Conservation (phyloP, 2,797 vertebrate genomes). For the Lagorchestes hirsutus region DNA sequence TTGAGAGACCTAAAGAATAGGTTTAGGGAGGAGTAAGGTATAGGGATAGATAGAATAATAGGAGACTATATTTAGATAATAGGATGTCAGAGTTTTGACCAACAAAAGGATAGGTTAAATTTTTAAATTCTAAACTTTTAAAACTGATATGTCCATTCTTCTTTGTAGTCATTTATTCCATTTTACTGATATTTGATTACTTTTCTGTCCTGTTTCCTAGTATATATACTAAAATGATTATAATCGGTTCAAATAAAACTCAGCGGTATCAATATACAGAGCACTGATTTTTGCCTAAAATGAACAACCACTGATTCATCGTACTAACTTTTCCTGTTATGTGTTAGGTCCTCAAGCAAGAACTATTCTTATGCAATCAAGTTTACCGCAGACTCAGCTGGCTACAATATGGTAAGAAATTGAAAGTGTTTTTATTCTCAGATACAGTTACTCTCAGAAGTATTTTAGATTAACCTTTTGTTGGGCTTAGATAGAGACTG, state of each 20-base stretch:
- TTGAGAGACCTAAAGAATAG: background rate
- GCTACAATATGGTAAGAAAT: constrained; percentile 96
- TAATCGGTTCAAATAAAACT: background rate
- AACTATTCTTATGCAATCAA: constrained; percentile 99
- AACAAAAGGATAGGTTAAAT: background rate
- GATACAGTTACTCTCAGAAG: background rate
- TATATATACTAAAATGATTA: background rate
- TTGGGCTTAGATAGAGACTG: background rate
- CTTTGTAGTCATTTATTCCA: background rate
- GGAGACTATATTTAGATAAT: background rate
- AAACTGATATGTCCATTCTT: background rate
- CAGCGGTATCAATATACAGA: background rate
- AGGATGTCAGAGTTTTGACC: background rate
- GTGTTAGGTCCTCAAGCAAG: constrained; percentile 95
- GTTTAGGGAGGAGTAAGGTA: background rate
- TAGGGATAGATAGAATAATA: background rate
- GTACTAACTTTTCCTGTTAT: constrained; percentile 63
- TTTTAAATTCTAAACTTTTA: background rate
- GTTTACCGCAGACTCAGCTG: constrained; percentile 96
- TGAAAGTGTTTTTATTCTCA: constrained; percentile 49
- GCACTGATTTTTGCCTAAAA: background rate
- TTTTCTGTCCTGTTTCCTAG: background rate
- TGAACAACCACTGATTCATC: constrained; percentile 40
- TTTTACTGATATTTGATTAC: background rate
- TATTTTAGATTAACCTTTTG: background rate